Base-by-base conservation (phyloP, 2,113 vertebrate species). In the Junco hyemalis region DNA sequence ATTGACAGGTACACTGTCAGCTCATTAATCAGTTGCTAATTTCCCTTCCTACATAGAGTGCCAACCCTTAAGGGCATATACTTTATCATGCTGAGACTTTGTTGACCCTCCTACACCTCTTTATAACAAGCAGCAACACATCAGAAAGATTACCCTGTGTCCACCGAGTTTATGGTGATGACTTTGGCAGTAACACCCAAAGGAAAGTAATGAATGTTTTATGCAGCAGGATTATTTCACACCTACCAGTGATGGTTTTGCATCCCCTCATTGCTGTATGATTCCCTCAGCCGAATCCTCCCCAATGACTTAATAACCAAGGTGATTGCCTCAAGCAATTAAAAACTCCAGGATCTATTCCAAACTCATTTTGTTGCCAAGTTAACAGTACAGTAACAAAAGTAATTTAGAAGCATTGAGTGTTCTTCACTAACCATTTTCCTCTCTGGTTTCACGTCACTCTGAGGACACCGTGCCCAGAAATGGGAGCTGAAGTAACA, bases 361-460 rank as follows among this genome's bases (percentile, higher is more conserved):
- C 90, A 91, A 87, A 44, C 40, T 76, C 61, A 71, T 87, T 87
- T 87, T 79, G 60, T 85, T 90, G 78, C 90, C 88, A 83, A 84
- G 47, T 87, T 94, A 82, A 80, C 69, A 70, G 56, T 53, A 72
- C 3, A 14, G 28, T 56, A 80, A 36, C 16, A 23, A 77, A 91
- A 45, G 8, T 48, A 83, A 82, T 94, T 90, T 90, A 71, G 68
- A 95, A 48, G 20, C 54, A 61, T 56, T 87, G 84, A 61, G 26
- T 42, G 25, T 85, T 89, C 44, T 66, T 80, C 35, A 33, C 23
- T 91, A 40, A 54, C 24, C 25, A 11, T 82, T 77, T 89, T 88
- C 50, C 50, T 73, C 29, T 51, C 8, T 1, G 0, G 8, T 57
- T 91, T 81, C 66, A 54, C 1, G 4, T 61, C 29, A 38, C 53